Evolutionary conservation across 2,797 vertebrate species (phyloP).

Genomic region (Galagoides demidoff): DNA sequence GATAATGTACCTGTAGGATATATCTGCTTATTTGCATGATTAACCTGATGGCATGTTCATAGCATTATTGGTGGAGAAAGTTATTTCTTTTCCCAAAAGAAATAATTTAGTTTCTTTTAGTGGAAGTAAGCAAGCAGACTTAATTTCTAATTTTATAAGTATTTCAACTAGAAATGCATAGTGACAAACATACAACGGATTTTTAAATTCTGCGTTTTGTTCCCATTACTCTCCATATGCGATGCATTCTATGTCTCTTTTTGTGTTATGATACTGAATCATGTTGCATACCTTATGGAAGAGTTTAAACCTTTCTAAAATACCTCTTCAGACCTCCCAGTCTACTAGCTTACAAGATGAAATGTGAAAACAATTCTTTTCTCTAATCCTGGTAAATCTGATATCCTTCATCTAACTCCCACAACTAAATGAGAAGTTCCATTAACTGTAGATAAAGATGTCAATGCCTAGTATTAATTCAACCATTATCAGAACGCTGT

Average conservation of each 20-base stretch:
- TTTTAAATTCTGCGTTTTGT: not conserved
- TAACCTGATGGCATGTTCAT: not conserved
- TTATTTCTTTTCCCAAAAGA: not conserved
- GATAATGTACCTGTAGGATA: not conserved
- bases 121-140: not conserved
- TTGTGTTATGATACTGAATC: not conserved
- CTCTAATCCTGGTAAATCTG: constrained; percentile 11
- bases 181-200: not conserved
- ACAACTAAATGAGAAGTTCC: constrained; percentile 50
- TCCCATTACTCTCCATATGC: not conserved
- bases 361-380: not conserved
- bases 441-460: constrained; percentile 57
- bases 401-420: not conserved
- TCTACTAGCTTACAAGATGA: not conserved
- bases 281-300: not conserved
- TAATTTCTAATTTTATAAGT: not conserved
- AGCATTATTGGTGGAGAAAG: not conserved
- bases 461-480: constrained; percentile 50
- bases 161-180: not conserved
- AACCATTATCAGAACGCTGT: constrained; percentile 45
- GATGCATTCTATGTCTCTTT: not conserved
- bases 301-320: not conserved
- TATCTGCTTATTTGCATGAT: not conserved
- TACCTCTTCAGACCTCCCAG: not conserved
- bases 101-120: not conserved